These are phyloP conservation scores for Sebastes cheni DNA, from an alignment of 2,797 vertebrate species.

Conservation along the genomic window DNA sequence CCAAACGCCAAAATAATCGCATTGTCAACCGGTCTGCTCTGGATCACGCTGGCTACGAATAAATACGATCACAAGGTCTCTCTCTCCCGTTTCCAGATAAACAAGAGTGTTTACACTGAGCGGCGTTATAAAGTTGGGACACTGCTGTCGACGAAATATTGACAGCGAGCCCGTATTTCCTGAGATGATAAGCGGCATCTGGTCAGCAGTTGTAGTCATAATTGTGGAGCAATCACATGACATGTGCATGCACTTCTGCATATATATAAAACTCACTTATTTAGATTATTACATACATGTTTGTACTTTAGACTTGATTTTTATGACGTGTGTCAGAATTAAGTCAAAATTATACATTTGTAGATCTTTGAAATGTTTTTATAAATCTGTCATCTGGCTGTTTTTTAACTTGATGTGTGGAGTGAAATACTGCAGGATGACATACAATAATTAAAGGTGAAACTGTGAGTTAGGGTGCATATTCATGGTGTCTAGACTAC, in stretches of 20 bases:
- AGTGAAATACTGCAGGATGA: neutral
- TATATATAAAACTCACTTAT: neutral
- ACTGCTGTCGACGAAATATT: slow-evolving; percentile 11
- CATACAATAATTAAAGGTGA: neutral
- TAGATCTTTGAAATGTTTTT: neutral
- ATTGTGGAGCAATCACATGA: slow-evolving; percentile 1
- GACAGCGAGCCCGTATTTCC: slow-evolving; percentile 25
- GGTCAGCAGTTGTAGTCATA: slow-evolving; percentile 35
- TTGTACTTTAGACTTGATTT: neutral
- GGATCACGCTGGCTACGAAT: slow-evolving; percentile 37
- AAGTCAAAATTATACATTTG: neutral
- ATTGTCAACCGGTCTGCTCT: slow-evolving; percentile 63
- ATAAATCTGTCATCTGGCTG: too few species aligned
- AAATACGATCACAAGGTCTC: slow-evolving; percentile 60
- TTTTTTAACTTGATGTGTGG: neutral
- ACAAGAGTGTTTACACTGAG: slow-evolving; percentile 70
- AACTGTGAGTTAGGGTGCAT: too few species aligned
- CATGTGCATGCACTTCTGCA: neutral
- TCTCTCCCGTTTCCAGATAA: slow-evolving; percentile 58
- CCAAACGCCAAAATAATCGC: slow-evolving; percentile 75
- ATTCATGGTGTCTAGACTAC: neutral
- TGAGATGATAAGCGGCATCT: slow-evolving; percentile 71
- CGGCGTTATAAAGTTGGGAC: slow-evolving; percentile 36
- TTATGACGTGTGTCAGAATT: too few species aligned
- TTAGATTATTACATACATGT: neutral